Base-by-base conservation (phyloP, 2,113 vertebrate species). In the Crotophaga sulcirostris region DNA sequence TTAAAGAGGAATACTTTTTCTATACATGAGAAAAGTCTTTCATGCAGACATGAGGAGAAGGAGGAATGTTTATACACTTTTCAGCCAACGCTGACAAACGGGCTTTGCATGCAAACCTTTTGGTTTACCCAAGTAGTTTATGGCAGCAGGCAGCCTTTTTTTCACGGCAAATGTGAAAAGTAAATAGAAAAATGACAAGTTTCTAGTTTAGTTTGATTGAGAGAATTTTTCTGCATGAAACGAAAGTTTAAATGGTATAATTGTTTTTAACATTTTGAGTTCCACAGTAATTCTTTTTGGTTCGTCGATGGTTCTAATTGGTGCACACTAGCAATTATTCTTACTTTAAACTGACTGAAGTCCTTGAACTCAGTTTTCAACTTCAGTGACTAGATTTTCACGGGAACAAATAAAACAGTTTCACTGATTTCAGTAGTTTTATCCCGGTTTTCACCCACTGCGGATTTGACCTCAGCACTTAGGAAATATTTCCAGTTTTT, bases 141-240 rank as follows among this genome's bases (percentile, higher is more conserved):
- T 55, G 67, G 70, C 80, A 79, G 72, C 42, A 52, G 56, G 42
- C 80, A 91, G 51, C 76, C 85, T 91, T 96, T 93, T 24, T 81
- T 94, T 93, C 75, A 54, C 47, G 56, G 75, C 69, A 82, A 88
- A 91, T 85, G 70, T 66, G 70, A 78, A 85, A 88, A 89, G n/a
- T 60, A 88, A 91, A 90, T 60, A 82, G 51, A 54, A 88, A 88
- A 94, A 84, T 49, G 38, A 44, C 42, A 68, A 40, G 55, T 69
- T 89, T 82, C 60, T 94, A 62, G 17, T 83, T 88, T 75, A 79
- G 51, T 42, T 75, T 79, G 70, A 67, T 34, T 70, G 76, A 74
- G 47, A 60, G 9, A 24, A 12, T 49, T 72, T 64, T 75, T 51
- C 74, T 88, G 54, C 40, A 33, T 79, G 36, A 83, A 91, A 49